Conservation (phyloP, 2,113 vertebrate genomes). For the Paratilapia polleni region DNA sequence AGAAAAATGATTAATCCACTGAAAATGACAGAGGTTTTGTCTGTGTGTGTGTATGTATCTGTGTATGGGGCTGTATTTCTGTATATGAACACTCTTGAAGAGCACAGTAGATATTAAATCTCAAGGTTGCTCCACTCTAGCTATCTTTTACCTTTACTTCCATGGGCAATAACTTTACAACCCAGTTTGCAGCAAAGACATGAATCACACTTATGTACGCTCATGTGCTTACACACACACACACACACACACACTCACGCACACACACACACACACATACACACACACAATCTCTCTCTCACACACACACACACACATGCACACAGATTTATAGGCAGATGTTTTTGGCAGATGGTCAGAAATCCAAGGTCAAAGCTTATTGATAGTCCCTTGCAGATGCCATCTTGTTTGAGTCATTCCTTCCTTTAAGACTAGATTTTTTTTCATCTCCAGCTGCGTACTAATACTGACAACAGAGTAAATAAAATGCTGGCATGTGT, state of each 20-base stretch:
- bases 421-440: constrained; percentile 24
- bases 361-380: constrained; percentile 67
- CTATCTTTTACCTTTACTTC: constrained; percentile 66
- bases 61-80: neutral
- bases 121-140: constrained; percentile 64
- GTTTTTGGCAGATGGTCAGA: constrained; percentile 67
- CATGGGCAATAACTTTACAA: constrained; percentile 60
- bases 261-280: neutral
- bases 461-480: constrained; percentile 18
- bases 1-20: constrained; percentile 67
- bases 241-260: neutral
- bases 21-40: constrained; percentile 23
- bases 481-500: constrained; percentile 46
- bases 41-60: neutral
- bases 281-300: too few relatives aligned
- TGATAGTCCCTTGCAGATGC: constrained; percentile 41
- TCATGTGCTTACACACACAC: constrained; percentile 15
- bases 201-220: constrained; percentile 50
- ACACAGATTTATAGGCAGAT: constrained; percentile 59
- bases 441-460: constrained; percentile 26
- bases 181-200: constrained; percentile 38
- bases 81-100: constrained; percentile 9
- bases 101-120: constrained; percentile 62
- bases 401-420: constrained; percentile 20
- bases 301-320: neutral